These are phyloP conservation scores for Sycophaga agraensis DNA, from an alignment of 1,140 invertebrate species.

Conservation along the genomic window DNA sequence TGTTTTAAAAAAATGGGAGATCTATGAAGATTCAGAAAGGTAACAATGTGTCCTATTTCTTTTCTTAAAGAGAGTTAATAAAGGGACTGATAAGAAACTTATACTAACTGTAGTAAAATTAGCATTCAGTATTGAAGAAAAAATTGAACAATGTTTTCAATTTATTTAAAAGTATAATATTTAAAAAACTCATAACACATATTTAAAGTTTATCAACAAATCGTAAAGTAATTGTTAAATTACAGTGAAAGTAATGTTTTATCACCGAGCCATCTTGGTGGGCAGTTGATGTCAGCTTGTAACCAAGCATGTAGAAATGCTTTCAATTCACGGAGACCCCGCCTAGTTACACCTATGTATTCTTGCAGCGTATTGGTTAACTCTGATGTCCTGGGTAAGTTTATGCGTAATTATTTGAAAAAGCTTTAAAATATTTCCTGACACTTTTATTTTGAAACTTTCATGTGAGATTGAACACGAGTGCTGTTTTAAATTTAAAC, in stretches of 20 bases:
- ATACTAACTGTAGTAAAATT: too few species aligned
- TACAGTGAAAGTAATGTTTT: constrained; percentile 43
- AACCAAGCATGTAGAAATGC: constrained; percentile 88
- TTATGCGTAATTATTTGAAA: too few species aligned
- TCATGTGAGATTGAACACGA: background rate
- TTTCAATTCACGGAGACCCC: constrained; percentile 85
- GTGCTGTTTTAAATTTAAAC: background rate
- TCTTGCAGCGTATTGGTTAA: constrained; percentile 90
- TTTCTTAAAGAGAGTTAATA: too few species aligned
- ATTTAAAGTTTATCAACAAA: too few species aligned
- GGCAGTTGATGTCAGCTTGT: constrained; percentile 89
- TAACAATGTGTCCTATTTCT: too few species aligned
- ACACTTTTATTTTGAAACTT: too few species aligned
- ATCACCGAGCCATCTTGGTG: constrained; percentile 57
- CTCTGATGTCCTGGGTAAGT: constrained; percentile 89
- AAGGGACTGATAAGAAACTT: too few species aligned
- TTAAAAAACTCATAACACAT: too few species aligned
- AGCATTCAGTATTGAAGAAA: too few species aligned
- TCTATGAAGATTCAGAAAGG: constrained; percentile 56
- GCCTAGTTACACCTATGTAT: constrained; percentile 96
- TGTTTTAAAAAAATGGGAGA: constrained; percentile 79
- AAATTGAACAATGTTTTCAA: too few species aligned
- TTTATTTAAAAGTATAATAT: too few species aligned
- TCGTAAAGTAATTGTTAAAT: constrained; percentile 1
- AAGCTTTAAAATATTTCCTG: background rate